Evolutionary conservation across 2,113 vertebrate genomes (phyloP), one percentile per base, ranked within the genome.

Genomic region (Gambusia affinis): DNA sequence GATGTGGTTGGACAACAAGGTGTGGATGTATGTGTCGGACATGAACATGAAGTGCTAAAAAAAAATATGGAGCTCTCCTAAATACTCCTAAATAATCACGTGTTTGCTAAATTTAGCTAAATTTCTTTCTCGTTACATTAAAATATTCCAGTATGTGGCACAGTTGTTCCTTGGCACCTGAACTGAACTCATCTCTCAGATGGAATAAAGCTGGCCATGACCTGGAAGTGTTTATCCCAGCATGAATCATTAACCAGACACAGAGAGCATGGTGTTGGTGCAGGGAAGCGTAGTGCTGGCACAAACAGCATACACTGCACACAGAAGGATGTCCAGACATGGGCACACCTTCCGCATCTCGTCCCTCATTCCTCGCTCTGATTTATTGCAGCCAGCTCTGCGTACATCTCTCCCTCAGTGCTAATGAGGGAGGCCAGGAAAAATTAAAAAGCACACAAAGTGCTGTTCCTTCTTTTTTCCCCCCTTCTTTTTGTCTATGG

Each of bases 181-280:
- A 70, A 82, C 76, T 65, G 31, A 31, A 67, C 35, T 42, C 67
- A 64, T 72, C 67, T 29, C 78, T 82, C 74, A 82, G 84, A 85
- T 42, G 60, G 73, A 85, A 73, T 78, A 82, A 80, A 84, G 73
- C 79, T 78, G 68, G 82, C 84, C 76, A 51, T 87, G 85, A 91
- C 85, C 87, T 90, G 89, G 85, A 92, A 90, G 85, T 85, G 79
- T 90, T 91, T 90, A 91, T 91, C 87, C 70, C 84, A 60, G 87
- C 86, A 86, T 83, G 90, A 89, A 88, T 92, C 89, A 92, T 91
- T 91, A 91, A 89, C 85, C 90, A 80, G 88, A 91, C 81, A 88
- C 81, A 70, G 84, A 81, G 89, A 85, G 84, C 81, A 77, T 39
- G 71, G 83, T 79, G 84, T 66, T 82, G 77, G 80, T 79, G 88